A percentile compares a stretch with the other conserved stretches of the same genome.
These are phyloP conservation scores for Prosopocoilus inquinatus DNA, from an alignment of 2,888 invertebrate genomes.

Conservation along the genomic window DNA sequence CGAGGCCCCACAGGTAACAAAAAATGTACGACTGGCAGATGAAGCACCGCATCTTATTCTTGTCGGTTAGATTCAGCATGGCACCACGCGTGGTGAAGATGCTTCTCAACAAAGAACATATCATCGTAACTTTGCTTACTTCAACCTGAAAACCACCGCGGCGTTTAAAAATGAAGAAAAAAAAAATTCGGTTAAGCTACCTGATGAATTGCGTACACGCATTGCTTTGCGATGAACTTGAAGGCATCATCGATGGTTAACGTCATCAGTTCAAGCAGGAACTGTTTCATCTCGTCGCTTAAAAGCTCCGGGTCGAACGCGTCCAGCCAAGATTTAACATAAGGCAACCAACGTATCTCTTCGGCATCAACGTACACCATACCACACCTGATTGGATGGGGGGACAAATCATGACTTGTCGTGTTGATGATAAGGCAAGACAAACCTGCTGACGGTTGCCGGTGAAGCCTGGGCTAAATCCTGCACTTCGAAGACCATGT, in stretches of 20 bases:
- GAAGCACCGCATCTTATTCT: conserved; percentile 61
- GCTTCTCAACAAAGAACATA: conserved; percentile 72
- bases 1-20: conserved; percentile 80
- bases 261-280: conserved; percentile 65
- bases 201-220: conserved; percentile 73
- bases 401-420: too few species aligned
- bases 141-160: conserved; percentile 61
- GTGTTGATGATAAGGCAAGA: too few species aligned
- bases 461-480: conserved; percentile 89
- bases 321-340: conserved; percentile 74
- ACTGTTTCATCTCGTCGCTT: conserved; percentile 60
- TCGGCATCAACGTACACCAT: conserved; percentile 90
- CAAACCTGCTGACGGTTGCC: conserved; percentile 76
- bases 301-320: conserved; percentile 54
- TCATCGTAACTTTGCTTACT: conserved; percentile 74
- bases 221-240: conserved; percentile 64
- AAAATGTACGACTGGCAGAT: conserved; percentile 78
- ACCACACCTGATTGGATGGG: conserved; percentile 64
- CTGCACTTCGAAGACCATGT: conserved; percentile 85
- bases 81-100: conserved; percentile 63
- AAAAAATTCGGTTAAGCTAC: conserved; percentile 46
- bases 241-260: conserved; percentile 67
- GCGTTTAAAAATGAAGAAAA: neutral
- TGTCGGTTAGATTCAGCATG: conserved; percentile 53
- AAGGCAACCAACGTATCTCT: conserved; percentile 79